Conservation (phyloP, 2,797 vertebrate species). For the Rallus crepitans region DNA sequence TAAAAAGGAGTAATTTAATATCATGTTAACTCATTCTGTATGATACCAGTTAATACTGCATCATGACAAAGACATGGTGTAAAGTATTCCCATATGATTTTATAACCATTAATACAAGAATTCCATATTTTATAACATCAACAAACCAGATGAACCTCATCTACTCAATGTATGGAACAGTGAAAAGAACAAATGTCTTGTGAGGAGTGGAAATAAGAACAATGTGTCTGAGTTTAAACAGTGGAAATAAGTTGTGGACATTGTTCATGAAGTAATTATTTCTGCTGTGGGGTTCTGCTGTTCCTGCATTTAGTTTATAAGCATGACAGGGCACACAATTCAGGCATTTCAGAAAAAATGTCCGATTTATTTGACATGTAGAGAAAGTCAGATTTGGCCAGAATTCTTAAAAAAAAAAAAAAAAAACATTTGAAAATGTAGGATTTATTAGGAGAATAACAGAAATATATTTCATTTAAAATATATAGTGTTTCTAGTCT, state of each 20-base stretch:
- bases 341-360: constrained; percentile 54
- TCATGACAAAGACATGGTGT: constrained; percentile 77
- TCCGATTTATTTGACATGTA: constrained; percentile 36
- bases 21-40: constrained; percentile 80
- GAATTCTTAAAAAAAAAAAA: background rate
- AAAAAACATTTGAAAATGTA: background rate
- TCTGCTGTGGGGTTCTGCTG: constrained; percentile 55
- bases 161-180: constrained; percentile 69
- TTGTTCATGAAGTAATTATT: constrained; percentile 70
- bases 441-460: constrained; percentile 28
- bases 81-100: constrained; percentile 83
- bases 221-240: constrained; percentile 78
- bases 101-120: constrained; percentile 76
- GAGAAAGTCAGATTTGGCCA: constrained; percentile 23
- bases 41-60: constrained; percentile 74
- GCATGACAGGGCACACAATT: constrained; percentile 43
- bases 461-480: constrained; percentile 2
- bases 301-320: constrained; percentile 68
- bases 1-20: constrained; percentile 81
- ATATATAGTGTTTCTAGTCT: background rate
- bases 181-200: constrained; percentile 79
- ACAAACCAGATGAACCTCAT: constrained; percentile 79
- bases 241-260: constrained; percentile 69
- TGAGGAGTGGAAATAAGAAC: constrained; percentile 81
- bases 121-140: constrained; percentile 82